phyloP scores from a whole-genome alignment of 2,797 vertebrate species.

The Anableps anableps region DNA sequence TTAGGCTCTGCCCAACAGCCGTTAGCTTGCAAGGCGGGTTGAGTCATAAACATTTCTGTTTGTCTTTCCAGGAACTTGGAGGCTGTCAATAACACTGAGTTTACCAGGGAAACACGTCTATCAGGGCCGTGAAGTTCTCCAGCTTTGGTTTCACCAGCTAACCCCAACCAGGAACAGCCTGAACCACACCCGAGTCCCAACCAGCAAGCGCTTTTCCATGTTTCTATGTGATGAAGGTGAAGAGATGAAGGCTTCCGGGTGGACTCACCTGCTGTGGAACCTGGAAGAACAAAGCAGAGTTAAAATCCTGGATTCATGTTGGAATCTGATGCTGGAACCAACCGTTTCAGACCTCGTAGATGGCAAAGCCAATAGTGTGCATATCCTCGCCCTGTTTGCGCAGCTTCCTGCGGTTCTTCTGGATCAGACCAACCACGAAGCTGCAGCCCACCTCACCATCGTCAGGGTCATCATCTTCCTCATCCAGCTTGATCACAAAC shows the following conservation, averaged over 20 bases:
- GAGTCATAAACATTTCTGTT: neutral
- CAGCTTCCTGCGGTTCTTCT: constrained; percentile 86
- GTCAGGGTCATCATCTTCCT: constrained; percentile 83
- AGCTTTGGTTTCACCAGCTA: too few relatives aligned
- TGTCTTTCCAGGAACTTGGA: neutral
- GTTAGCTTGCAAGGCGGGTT: too few relatives aligned
- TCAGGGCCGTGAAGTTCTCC: neutral
- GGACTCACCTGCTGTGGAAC: constrained; percentile 77
- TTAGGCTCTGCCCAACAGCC: neutral
- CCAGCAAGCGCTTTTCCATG: too few relatives aligned
- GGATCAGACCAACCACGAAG: constrained; percentile 87
- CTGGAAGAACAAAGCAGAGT: constrained; percentile 47
- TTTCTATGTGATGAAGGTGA: neutral
- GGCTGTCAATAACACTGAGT: neutral
- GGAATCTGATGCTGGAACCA: neutral
- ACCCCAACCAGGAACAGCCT: neutral
- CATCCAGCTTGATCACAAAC: constrained; percentile 84
- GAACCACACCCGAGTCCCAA: neutral
- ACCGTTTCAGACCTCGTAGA: constrained; percentile 79
- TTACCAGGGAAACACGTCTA: neutral
- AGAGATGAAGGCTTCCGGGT: neutral
- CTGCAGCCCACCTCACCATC: constrained; percentile 78
- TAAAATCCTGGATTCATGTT: neutral
- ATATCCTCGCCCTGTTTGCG: constrained; percentile 84
- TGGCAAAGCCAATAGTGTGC: constrained; percentile 86